These are phyloP conservation scores for Agrochola macilenta DNA, from an alignment of 2,888 invertebrate genomes.

Conservation along the genomic window DNA sequence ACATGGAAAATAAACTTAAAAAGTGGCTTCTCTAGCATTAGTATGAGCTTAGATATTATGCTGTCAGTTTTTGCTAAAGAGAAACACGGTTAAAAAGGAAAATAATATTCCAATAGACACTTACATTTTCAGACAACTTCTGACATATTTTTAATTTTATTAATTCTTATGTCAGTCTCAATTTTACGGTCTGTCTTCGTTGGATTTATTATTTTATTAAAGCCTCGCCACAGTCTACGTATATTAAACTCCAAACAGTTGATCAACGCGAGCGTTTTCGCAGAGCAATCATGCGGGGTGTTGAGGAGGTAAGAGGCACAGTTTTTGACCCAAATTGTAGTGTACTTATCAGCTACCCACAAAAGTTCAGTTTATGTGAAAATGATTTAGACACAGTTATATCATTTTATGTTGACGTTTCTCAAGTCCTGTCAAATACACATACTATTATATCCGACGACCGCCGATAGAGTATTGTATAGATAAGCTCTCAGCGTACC, in stretches of 20 bases:
- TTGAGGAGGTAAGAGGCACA: no score
- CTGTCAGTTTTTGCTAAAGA: background rate
- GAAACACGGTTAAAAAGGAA: background rate
- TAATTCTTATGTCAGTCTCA: constrained; percentile 22
- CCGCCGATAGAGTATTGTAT: background rate
- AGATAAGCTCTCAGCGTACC: background rate
- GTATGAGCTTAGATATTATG: background rate
- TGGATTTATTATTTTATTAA: constrained; percentile 42
- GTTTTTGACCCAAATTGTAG: background rate
- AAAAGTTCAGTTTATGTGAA: background rate
- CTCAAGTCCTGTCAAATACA: background rate
- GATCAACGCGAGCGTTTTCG: background rate
- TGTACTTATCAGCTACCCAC: no score
- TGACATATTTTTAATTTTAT: constrained; percentile 19
- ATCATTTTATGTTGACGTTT: background rate
- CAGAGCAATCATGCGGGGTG: background rate
- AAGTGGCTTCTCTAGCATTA: background rate
- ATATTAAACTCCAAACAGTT: background rate
- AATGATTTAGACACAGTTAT: background rate
- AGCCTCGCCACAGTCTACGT: background rate
- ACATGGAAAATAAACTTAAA: background rate
- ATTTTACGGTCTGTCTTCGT: constrained; percentile 33
- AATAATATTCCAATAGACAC: background rate
- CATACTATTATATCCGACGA: background rate
- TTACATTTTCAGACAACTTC: background rate